Conservation (phyloP, 2,113 vertebrate species). For the Hyperoodon ampullatus region DNA sequence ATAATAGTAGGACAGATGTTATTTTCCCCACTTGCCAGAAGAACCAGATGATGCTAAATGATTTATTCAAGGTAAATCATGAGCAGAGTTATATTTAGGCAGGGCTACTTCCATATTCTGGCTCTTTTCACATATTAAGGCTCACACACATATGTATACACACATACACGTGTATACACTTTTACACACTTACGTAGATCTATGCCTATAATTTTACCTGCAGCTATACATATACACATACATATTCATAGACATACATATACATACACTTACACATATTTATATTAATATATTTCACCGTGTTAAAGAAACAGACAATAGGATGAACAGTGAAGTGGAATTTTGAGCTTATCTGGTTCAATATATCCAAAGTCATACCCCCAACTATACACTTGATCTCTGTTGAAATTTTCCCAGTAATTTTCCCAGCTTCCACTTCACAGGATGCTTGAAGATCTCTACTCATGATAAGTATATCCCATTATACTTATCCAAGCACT, state of each 20-base stretch:
- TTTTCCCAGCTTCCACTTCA: not conserved
- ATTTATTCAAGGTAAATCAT: not conserved
- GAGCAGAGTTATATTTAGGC: not conserved
- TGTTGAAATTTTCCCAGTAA: not conserved
- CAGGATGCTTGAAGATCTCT: not conserved
- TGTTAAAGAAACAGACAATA: not conserved
- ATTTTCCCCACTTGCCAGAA: not conserved
- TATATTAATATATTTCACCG: not conserved
- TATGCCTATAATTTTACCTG: not conserved
- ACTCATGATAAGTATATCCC: not conserved
- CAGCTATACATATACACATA: rapidly evolving
- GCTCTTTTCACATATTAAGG: not conserved
- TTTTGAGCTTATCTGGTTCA: not conserved
- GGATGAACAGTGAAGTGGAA: not conserved
- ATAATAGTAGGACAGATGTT: not conserved
- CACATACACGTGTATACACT: too few relatives aligned
- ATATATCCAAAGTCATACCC: not conserved
- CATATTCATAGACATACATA: not conserved
- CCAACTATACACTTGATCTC: not conserved
- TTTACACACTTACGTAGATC: too few relatives aligned
- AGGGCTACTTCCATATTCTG: not conserved
- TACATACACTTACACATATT: not conserved
- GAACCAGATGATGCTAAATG: not conserved
- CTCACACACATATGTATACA: not conserved
- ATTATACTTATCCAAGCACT: not conserved